Conservation (phyloP, 2,797 vertebrate species). For the Coregonus suidteri region DNA sequence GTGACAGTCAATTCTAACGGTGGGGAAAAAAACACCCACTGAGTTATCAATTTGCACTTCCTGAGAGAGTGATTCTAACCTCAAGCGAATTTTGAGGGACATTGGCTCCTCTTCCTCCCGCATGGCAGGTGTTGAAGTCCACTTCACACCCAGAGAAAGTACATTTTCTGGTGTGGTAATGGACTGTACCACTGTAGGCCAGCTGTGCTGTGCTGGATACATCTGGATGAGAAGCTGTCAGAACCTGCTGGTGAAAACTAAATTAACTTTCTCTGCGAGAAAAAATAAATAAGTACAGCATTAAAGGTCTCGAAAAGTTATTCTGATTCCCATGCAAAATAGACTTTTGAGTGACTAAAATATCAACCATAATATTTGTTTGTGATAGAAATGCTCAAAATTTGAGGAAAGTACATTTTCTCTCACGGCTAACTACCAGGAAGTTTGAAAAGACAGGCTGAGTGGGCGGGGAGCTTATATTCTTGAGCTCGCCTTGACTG, state of each 20-base stretch:
- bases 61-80: neutral
- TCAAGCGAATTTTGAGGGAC: neutral
- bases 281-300: neutral
- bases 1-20: neutral
- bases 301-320: too few relatives aligned
- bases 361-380: too few relatives aligned
- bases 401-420: too few relatives aligned
- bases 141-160: conserved; percentile 1
- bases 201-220: neutral
- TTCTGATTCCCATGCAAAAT: too few relatives aligned
- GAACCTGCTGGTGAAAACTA: neutral
- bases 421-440: too few relatives aligned
- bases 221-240: neutral
- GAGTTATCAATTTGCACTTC: neutral
- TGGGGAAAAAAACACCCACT: neutral
- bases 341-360: too few relatives aligned
- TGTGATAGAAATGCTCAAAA: too few relatives aligned
- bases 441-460: too few relatives aligned
- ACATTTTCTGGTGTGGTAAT: neutral
- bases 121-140: neutral
- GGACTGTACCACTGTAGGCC: neutral
- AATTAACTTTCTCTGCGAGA: neutral
- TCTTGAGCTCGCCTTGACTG: too few relatives aligned
- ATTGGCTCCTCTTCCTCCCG: neutral
- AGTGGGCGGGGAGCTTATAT: too few relatives aligned